phyloP scores from a whole-genome alignment of 2,888 invertebrate genomes.

The Gibbula magus region DNA sequence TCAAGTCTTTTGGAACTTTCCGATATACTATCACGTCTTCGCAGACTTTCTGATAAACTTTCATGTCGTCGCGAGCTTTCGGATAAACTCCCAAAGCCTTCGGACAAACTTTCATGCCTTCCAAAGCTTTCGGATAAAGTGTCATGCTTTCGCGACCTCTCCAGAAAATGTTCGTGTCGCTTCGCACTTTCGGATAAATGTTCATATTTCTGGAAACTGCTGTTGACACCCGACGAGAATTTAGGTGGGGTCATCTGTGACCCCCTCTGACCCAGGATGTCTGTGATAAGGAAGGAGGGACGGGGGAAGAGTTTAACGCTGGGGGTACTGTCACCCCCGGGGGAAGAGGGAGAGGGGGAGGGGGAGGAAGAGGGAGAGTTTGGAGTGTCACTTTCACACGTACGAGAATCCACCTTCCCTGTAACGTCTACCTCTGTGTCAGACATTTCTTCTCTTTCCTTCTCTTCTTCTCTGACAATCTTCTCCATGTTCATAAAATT shows the following conservation, averaged over 20 bases:
- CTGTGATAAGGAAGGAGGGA: constrained; percentile 40
- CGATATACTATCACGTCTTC: neutral
- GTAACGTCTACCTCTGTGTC: neutral
- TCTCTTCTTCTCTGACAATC: neutral
- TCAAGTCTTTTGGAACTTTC: neutral
- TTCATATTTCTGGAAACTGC: too few relatives aligned
- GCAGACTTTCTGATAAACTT: neutral
- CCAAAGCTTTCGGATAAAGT: neutral
- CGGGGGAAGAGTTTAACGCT: neutral
- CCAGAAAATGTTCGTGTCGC: neutral
- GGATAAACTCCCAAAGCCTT: neutral
- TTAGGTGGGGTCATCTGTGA: neutral
- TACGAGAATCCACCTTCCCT: neutral
- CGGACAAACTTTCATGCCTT: neutral
- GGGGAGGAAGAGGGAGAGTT: too few relatives aligned
- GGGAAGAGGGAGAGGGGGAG: too few relatives aligned
- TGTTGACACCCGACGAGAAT: neutral
- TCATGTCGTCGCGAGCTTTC: neutral
- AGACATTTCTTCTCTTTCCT: neutral
- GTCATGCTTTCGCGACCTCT: neutral
- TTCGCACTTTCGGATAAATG: too few relatives aligned
- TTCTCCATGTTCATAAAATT: neutral
- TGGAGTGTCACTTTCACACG: neutral
- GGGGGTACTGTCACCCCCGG: neutral
- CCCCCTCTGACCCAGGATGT: constrained; percentile 33